Evolutionary conservation across 2,888 invertebrate species (phyloP).

Genomic region (Acleris sparsana): DNA sequence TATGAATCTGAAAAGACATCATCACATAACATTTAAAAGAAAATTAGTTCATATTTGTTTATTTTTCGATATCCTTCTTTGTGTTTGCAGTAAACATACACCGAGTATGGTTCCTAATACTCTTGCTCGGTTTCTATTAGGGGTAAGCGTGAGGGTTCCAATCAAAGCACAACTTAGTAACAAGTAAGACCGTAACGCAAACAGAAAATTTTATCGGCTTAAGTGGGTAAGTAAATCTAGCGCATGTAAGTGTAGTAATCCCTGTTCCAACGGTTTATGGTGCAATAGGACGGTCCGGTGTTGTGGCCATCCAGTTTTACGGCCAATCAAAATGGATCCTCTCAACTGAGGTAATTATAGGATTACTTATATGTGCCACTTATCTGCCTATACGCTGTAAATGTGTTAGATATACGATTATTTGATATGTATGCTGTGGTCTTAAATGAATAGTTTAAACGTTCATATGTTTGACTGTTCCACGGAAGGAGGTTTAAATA

Average conservation of each 20-base stretch:
- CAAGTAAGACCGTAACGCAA: conserved; percentile 9
- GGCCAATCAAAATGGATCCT: conserved; percentile 75
- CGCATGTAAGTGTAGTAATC: conserved; percentile 69
- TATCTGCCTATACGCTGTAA: conserved; percentile 21
- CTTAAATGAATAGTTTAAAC: no score
- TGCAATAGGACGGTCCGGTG: conserved; percentile 67
- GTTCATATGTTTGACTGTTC: no score
- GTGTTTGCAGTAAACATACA: no score
- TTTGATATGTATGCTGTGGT: neutral
- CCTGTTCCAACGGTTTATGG: conserved; percentile 76
- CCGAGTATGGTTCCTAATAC: no score
- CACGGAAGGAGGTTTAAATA: no score
- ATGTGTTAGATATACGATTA: conserved; percentile 10
- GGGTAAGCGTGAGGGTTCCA: no score
- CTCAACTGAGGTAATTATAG: conserved; percentile 72
- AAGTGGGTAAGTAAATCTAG: conserved; percentile 63
- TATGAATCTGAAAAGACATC: no score
- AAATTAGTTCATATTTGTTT: no score
- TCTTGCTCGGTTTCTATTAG: no score
- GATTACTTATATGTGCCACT: conserved; percentile 63
- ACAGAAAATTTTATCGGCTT: conserved; percentile 44
- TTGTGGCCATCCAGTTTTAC: conserved; percentile 75
- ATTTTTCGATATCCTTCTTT: no score
- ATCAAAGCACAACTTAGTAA: neutral
- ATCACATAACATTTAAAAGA: no score